phyloP scores from a whole-genome alignment of 2,113 vertebrate species.

The Platysternon megacephalum region DNA sequence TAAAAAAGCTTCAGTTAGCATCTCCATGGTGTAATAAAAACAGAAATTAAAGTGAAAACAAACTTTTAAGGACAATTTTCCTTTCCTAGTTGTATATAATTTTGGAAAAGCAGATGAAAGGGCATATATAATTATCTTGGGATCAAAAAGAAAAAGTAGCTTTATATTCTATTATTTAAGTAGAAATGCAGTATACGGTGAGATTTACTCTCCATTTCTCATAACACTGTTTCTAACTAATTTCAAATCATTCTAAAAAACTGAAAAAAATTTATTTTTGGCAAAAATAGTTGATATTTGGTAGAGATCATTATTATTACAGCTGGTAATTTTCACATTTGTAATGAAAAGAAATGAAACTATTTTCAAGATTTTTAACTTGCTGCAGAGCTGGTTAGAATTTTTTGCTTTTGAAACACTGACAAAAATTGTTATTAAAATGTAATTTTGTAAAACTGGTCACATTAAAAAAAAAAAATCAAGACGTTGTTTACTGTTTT shows the following conservation, averaged over 20 bases:
- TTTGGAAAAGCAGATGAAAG: neutral
- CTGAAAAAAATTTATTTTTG: neutral
- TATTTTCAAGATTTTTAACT: neutral
- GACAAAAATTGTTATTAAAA: neutral
- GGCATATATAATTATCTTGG: neutral
- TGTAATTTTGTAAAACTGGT: neutral
- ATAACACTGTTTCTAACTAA: neutral
- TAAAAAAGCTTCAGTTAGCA: neutral
- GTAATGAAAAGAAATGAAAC: neutral
- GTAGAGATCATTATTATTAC: neutral
- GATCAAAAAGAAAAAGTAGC: neutral
- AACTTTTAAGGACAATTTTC: neutral
- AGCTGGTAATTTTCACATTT: neutral
- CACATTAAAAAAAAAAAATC: neutral
- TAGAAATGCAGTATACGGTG: neutral
- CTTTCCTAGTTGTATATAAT: neutral
- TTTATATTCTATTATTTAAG: neutral
- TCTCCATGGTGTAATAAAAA: neutral
- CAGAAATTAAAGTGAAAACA: neutral
- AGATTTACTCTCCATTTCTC: neutral
- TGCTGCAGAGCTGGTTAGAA: neutral
- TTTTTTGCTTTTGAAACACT: neutral
- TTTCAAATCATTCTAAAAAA: neutral
- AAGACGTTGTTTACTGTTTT: neutral
- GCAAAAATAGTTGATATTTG: neutral